phyloP scores from a whole-genome alignment of 1,140 invertebrate genomes.

The Tetranychus cinnabarinus region DNA sequence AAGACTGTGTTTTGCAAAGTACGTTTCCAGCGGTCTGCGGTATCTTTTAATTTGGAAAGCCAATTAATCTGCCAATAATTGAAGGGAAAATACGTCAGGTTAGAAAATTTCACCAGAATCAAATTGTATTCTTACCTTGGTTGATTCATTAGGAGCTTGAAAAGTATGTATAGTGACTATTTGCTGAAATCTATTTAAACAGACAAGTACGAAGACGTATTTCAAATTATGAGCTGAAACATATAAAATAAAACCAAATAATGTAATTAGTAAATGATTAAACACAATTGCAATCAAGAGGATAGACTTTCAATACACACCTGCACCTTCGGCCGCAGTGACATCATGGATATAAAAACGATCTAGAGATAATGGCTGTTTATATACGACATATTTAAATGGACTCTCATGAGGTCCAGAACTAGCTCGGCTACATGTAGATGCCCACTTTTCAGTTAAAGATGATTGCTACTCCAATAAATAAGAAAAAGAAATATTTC shows the following conservation, averaged over 20 bases:
- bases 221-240: conserved; percentile 26
- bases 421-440: conserved; percentile 21
- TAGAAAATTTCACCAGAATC: too few species aligned
- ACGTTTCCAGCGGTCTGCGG: conserved; percentile 29
- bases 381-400: conserved; percentile 34
- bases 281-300: too few species aligned
- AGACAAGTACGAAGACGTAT: conserved; percentile 30
- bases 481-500: not conserved
- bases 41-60: conserved; percentile 26
- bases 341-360: conserved; percentile 40
- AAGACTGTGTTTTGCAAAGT: conserved; percentile 27
- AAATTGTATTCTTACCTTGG: conserved; percentile 23
- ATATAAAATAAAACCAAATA: not conserved
- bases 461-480: conserved; percentile 24
- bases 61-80: conserved; percentile 22
- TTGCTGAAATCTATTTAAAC: conserved; percentile 33
- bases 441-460: conserved; percentile 27
- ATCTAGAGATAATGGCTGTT: conserved; percentile 39
- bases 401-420: conserved; percentile 19
- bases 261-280: too few species aligned
- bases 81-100: not conserved
- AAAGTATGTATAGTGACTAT: conserved; percentile 32
- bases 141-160: conserved; percentile 26
- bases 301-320: conserved; percentile 12
- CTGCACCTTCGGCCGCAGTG: conserved; percentile 27